Evolutionary conservation across 2,888 invertebrate genomes (phyloP).

Genomic region (Eucera pruinosa): DNA sequence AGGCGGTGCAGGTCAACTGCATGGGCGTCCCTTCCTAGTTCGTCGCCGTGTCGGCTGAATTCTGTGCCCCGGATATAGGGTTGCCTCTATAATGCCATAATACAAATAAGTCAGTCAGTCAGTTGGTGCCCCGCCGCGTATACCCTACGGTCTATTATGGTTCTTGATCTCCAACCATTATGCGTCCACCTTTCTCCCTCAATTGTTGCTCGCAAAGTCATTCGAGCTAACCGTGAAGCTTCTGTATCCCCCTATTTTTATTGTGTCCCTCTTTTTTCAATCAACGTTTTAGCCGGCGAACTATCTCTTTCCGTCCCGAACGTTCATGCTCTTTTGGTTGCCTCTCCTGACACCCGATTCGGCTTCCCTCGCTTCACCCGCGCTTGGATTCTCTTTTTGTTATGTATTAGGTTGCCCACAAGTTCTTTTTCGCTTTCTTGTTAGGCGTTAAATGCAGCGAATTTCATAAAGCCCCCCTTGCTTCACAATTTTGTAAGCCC

Average conservation of each 20-base stretch:
- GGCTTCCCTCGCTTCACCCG: slow-evolving; percentile 7
- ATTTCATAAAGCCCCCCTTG: no score
- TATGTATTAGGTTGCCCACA: no score
- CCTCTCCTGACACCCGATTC: slow-evolving; percentile 1
- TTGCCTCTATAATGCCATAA: slow-evolving; percentile 71
- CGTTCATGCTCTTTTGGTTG: slow-evolving; percentile 6
- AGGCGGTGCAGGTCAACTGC: slow-evolving; percentile 80
- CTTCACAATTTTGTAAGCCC: no score
- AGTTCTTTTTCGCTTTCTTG: neutral
- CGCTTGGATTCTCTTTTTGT: neutral
- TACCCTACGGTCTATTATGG: slow-evolving; percentile 73
- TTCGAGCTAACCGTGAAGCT: slow-evolving; percentile 41
- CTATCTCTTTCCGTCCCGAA: neutral
- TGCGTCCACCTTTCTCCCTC: slow-evolving; percentile 69
- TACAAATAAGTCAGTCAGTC: slow-evolving; percentile 74
- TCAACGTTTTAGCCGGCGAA: neutral
- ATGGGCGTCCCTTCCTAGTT: slow-evolving; percentile 72
- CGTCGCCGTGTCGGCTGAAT: slow-evolving; percentile 59
- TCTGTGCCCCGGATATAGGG: slow-evolving; percentile 68
- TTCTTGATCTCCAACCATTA: slow-evolving; percentile 76
- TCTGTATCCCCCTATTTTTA: slow-evolving; percentile 25
- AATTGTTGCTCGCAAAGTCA: slow-evolving; percentile 68
- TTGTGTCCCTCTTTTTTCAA: neutral
- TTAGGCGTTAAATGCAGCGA: no score
- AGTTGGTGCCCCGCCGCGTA: slow-evolving; percentile 65